Conservation (phyloP, 2,113 vertebrate genomes). For the Mugil cephalus region DNA sequence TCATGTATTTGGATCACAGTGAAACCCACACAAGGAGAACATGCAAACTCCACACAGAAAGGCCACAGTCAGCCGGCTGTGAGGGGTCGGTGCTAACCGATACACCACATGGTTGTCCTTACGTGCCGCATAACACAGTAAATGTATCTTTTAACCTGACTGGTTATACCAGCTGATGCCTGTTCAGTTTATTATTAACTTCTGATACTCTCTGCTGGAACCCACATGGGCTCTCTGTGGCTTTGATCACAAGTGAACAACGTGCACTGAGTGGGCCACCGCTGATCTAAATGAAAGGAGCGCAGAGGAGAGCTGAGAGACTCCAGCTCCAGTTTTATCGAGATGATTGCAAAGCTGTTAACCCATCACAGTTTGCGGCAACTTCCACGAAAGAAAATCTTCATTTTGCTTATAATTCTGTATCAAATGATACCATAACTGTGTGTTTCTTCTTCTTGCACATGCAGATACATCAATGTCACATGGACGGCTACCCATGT, state of each 20-base stretch:
- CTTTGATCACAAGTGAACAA: constrained; percentile 64
- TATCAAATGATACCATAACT: background rate
- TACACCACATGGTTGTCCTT: no score
- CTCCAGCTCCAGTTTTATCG: background rate
- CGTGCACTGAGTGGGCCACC: constrained; percentile 46
- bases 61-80: no score
- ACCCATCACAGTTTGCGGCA: background rate
- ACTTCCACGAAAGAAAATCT: background rate
- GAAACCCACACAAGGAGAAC: no score
- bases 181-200: constrained; percentile 19
- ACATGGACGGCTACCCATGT: constrained; percentile 11
- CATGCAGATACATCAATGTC: background rate
- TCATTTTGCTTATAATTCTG: constrained; percentile 2
- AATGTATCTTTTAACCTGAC: constrained; percentile 25
- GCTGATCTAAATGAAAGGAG: constrained; percentile 26
- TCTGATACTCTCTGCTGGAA: constrained; percentile 34
- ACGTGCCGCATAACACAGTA: constrained; percentile 2
- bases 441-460: background rate
- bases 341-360: constrained; percentile 22
- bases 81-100: no score
- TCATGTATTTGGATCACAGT: no score
- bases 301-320: constrained; percentile 39
- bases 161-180: constrained; percentile 21
- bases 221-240: constrained; percentile 31
- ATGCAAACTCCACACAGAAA: no score